Percentiles rank a stretch among this genome's conserved stretches.
These are phyloP conservation scores for Botia almorhae DNA, from an alignment of 2,797 vertebrate species.

Conservation along the genomic window DNA sequence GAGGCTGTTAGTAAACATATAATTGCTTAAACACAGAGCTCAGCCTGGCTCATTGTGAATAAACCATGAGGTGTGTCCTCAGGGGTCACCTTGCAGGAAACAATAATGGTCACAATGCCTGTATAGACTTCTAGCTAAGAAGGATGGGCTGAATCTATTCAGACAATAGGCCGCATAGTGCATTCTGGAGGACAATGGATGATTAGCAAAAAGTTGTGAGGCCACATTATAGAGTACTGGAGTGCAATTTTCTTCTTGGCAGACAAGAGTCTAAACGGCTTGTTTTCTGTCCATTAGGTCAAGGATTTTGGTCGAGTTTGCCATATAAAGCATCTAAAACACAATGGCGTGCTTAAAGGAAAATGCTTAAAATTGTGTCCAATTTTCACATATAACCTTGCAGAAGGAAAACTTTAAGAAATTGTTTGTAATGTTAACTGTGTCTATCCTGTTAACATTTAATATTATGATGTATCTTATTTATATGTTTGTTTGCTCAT, in stretches of 20 bases:
- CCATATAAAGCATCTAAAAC: conserved; percentile 9
- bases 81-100: conserved; percentile 73
- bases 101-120: conserved; percentile 52
- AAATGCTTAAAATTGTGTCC: conserved; percentile 26
- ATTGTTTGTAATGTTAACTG: not conserved
- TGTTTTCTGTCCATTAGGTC: conserved; percentile 70
- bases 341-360: conserved; percentile 7
- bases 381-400: conserved; percentile 25
- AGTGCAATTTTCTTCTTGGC: conserved; percentile 76
- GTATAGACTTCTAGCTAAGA: conserved; percentile 58
- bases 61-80: conserved; percentile 54
- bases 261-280: conserved; percentile 65
- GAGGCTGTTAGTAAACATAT: conserved; percentile 28
- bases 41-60: conserved; percentile 56
- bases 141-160: conserved; percentile 69
- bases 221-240: conserved; percentile 74
- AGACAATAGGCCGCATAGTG: conserved; percentile 61
- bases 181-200: conserved; percentile 73
- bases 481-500: not conserved
- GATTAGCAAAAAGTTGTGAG: conserved; percentile 68
- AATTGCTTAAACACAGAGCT: conserved; percentile 50
- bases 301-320: conserved; percentile 45
- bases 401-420: not conserved
- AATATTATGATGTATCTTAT: not conserved
- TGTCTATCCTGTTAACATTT: not conserved